Evolutionary conservation across 2,113 vertebrate genomes (phyloP), one percentile per base, ranked within the genome.

Genomic region (Triplophysa tibetana): DNA sequence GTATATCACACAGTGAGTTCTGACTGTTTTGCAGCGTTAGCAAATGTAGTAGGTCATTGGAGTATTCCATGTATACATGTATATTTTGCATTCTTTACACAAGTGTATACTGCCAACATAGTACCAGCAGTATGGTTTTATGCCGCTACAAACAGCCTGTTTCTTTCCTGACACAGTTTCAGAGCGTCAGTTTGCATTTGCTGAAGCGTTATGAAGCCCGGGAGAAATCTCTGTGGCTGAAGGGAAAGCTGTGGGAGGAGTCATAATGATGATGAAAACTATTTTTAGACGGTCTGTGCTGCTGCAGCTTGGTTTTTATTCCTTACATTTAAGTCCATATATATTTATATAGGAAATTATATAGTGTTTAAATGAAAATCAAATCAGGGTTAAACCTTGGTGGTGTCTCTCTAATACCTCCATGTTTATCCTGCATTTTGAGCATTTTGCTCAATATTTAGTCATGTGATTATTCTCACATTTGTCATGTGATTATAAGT

Each of bases 231-330:
- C 16, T 33, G 26, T 38, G 29, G 52, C n/a, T 60, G 29, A 73
- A 16, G 58, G 26, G 2, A 73, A 3, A 41, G 52, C 70, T 73
- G 33, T 73, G 52, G 54, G 50, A 26, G 29, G 70, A 73, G 70
- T 45, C 26, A n/a, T 21, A 9, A 38, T 7, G 33, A 52, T 68
- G 9, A 23, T 17, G 21, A 45, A 21, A 3, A 4, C 45, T 77
- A 77, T 65, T n/a, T 52, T 73, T 65, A 65, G 54, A 26, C 21
- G 23, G 77, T 41, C 21, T 41, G 21, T 68, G 54, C 14, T 45
- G 43, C 9, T 45, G 43, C 10, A 45, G 2, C 43, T 45, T 45
- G 43, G 11, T 12, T 11, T 45, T 45, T 45, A 12, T 45, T 45
- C 43, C 43, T 0, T 9, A 45, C 43, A 64, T 11, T 61, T 17